Conservation (phyloP, 2,888 invertebrate species). For the Melanchra persicariae region DNA sequence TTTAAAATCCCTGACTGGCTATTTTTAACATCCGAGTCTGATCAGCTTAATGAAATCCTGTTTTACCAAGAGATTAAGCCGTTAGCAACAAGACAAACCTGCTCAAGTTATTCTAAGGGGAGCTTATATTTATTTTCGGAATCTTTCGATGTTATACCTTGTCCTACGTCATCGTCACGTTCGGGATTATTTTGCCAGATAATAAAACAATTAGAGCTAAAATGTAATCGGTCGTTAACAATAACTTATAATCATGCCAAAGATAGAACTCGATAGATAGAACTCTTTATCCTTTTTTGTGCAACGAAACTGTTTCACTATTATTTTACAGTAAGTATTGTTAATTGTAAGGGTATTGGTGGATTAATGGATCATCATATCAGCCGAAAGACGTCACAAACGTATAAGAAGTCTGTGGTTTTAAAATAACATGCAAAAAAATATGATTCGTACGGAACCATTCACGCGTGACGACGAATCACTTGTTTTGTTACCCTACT, state of each 20-base stretch:
- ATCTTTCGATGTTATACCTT: constrained; percentile 69
- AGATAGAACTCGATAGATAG: too few relatives aligned
- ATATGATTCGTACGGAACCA: too few relatives aligned
- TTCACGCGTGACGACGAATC: too few relatives aligned
- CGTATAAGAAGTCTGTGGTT: too few relatives aligned
- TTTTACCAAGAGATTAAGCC: neutral
- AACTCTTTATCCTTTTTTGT: too few relatives aligned
- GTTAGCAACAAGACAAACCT: constrained; percentile 23
- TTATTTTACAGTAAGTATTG: too few relatives aligned
- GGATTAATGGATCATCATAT: too few relatives aligned
- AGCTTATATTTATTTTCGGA: constrained; percentile 69
- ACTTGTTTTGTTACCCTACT: too few relatives aligned
- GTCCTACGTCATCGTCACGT: constrained; percentile 48
- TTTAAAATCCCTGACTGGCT: neutral
- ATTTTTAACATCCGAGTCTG: neutral
- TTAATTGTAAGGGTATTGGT: too few relatives aligned
- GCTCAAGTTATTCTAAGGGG: constrained; percentile 59
- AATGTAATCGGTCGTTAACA: neutral
- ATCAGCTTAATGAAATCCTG: neutral
- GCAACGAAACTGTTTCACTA: too few relatives aligned
- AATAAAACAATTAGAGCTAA: constrained; percentile 18
- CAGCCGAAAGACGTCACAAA: too few relatives aligned
- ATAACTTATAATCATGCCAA: neutral
- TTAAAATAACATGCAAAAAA: too few relatives aligned
- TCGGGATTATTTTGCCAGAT: constrained; percentile 60